Evolutionary conservation across 2,888 invertebrate genomes (phyloP).

Genomic region (Leptinotarsa haldemani): DNA sequence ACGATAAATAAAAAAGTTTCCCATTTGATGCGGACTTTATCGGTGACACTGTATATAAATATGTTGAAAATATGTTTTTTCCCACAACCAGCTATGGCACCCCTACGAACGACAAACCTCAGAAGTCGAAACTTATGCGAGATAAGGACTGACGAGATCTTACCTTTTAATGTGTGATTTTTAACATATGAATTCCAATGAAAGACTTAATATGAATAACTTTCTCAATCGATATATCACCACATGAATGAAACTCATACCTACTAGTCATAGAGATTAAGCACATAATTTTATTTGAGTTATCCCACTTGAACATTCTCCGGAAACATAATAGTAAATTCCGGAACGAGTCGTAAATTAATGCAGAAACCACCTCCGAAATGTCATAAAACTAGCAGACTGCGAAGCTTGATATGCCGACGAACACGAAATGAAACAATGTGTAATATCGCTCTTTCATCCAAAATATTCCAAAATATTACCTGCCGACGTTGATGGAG

Average conservation of each 20-base stretch:
- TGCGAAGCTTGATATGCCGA: conserved; percentile 9
- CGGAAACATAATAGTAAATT: background rate
- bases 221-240: too few relatives aligned
- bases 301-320: background rate
- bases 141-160: too few relatives aligned
- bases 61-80: too few relatives aligned
- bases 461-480: conserved; percentile 19
- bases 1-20: too few relatives aligned
- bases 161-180: too few relatives aligned
- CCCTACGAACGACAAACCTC: too few relatives aligned
- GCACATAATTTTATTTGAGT: background rate
- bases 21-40: too few relatives aligned
- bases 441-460: conserved; percentile 9
- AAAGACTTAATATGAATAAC: too few relatives aligned
- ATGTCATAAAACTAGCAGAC: conserved; percentile 15
- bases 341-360: conserved; percentile 3
- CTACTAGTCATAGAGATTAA: background rate
- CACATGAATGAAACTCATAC: background rate
- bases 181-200: too few relatives aligned
- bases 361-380: background rate
- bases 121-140: too few relatives aligned
- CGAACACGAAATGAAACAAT: conserved; percentile 10
- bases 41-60: too few relatives aligned
- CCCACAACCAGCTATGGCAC: too few relatives aligned
- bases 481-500: conserved; percentile 26